Percentiles rank a stretch among this genome's conserved stretches.
These are phyloP conservation scores for Rhea pennata DNA, from an alignment of 2,113 vertebrate genomes.

Conservation along the genomic window DNA sequence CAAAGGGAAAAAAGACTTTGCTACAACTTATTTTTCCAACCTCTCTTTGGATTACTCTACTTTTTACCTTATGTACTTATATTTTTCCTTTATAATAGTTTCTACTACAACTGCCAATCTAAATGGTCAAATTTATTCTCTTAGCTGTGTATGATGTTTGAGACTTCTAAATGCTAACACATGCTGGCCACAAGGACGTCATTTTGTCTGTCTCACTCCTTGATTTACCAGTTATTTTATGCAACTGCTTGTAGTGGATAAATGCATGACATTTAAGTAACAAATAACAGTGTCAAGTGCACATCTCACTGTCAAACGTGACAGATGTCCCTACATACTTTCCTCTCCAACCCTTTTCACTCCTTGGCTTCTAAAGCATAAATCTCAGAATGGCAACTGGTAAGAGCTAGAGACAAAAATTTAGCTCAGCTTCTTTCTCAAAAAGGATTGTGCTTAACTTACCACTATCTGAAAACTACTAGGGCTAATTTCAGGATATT, in stretches of 20 bases:
- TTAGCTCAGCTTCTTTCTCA: background rate
- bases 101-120: background rate
- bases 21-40: background rate
- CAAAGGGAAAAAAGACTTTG: background rate
- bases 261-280: background rate
- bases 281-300: background rate
- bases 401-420: slow-evolving; percentile 25
- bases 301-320: background rate
- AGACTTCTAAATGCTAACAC: background rate
- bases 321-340: background rate
- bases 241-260: slow-evolving; percentile 2
- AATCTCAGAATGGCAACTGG: background rate
- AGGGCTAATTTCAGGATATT: background rate
- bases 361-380: background rate
- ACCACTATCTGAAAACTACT: background rate
- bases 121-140: background rate
- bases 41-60: background rate
- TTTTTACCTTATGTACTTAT: background rate
- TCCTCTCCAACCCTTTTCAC: background rate
- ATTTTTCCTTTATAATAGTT: background rate
- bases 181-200: background rate
- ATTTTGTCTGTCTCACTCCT: background rate
- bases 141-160: background rate
- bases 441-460: background rate
- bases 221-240: background rate